Conservation (phyloP, 2,113 vertebrate species). For the Hydrolagus affinis region DNA sequence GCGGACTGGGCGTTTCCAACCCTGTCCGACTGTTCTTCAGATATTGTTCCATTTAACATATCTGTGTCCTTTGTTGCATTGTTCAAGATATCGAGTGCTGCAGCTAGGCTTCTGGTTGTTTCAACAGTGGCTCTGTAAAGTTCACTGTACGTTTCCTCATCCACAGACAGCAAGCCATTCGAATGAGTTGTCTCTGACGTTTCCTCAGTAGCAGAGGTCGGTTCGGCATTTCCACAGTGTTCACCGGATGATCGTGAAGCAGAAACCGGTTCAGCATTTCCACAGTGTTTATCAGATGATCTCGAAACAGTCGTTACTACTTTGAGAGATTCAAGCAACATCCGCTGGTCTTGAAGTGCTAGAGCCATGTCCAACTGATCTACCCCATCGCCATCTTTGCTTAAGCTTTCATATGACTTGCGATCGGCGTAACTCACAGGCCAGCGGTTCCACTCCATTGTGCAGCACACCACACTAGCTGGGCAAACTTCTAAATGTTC, state of each 20-base stretch:
- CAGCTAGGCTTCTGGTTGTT: conserved; percentile 82
- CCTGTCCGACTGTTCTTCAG: conserved; percentile 51
- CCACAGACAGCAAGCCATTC: conserved; percentile 71
- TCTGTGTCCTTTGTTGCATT: conserved; percentile 73
- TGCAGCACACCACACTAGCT: conserved; percentile 91
- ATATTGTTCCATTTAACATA: conserved; percentile 62
- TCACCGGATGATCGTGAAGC: conserved; percentile 66
- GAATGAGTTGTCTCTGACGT: conserved; percentile 59
- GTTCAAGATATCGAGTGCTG: conserved; percentile 79
- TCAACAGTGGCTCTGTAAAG: conserved; percentile 89
- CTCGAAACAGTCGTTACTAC: conserved; percentile 82
- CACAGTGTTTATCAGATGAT: conserved; percentile 50
- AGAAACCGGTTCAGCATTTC: conserved; percentile 62
- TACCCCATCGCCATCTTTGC: conserved; percentile 80
- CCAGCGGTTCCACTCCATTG: conserved; percentile 98
- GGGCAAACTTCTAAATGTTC: conserved; percentile 87
- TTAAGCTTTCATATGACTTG: conserved; percentile 84
- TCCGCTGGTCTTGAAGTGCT: conserved; percentile 89
- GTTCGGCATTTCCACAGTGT: conserved; percentile 52
- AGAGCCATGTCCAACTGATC: conserved; percentile 93
- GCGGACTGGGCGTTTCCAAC: conserved; percentile 50
- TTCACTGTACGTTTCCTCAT: conserved; percentile 75
- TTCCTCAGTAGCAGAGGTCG: conserved; percentile 54
- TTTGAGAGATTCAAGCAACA: conserved; percentile 85
- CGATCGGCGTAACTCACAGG: conserved; percentile 85